phyloP scores from a whole-genome alignment of 1,140 invertebrate genomes.

The Drosophila bipectinata region DNA sequence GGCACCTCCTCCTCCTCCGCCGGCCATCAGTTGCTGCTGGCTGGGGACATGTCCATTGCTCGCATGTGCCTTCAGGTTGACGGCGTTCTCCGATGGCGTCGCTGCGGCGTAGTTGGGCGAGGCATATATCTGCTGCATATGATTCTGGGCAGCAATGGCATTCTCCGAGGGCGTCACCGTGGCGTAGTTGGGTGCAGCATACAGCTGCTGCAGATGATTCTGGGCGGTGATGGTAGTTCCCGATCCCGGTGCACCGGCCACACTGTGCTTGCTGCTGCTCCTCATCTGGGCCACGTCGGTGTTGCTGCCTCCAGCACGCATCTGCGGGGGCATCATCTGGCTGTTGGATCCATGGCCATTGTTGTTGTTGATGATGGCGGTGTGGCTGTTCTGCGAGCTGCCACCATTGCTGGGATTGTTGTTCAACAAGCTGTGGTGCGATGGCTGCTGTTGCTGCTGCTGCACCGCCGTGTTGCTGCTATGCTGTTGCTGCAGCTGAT shows the following conservation, averaged over 20 bases:
- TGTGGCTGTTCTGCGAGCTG: conserved; percentile 31
- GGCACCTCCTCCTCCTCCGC: background rate
- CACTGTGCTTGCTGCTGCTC: conserved; percentile 41
- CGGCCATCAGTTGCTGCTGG: conserved; percentile 28
- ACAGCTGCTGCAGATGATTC: conserved; percentile 64
- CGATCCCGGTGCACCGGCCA: conserved; percentile 7
- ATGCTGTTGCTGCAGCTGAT: conserved; percentile 46
- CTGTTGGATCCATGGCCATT: conserved; percentile 45
- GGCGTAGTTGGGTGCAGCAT: conserved; percentile 67
- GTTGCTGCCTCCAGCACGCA: conserved; percentile 45
- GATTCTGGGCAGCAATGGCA: conserved; percentile 30
- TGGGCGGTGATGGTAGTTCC: conserved; percentile 6
- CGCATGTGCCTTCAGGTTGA: conserved; percentile 50
- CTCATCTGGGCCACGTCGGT: conserved; percentile 34
- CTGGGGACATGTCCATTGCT: conserved; percentile 63
- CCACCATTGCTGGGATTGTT: conserved; percentile 59
- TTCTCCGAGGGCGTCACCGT: conserved; percentile 70
- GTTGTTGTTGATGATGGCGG: conserved; percentile 57
- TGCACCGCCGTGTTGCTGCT: conserved; percentile 36
- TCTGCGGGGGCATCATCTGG: conserved; percentile 46
- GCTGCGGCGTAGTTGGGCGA: conserved; percentile 69
- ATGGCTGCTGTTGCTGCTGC: conserved; percentile 37
- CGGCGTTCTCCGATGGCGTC: conserved; percentile 63
- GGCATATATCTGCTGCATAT: conserved; percentile 69
- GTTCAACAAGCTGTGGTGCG: conserved; percentile 49